phyloP scores from a whole-genome alignment of 2,797 vertebrate species.

The Choloepus didactylus region DNA sequence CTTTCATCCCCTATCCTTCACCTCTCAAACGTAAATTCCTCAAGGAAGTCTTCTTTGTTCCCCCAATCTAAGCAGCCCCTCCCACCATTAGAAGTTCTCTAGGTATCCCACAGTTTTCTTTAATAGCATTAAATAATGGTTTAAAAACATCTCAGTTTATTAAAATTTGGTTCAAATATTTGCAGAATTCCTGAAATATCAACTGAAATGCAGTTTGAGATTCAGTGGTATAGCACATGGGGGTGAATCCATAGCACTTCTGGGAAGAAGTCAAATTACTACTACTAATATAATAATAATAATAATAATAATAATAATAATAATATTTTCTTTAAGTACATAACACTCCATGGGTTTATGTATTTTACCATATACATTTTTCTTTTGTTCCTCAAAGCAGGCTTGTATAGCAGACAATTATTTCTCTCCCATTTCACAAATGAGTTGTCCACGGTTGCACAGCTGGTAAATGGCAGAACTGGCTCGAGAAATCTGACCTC shows the following conservation, averaged over 20 bases:
- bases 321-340: neutral
- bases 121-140: neutral
- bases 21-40: neutral
- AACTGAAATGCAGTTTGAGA: neutral
- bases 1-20: neutral
- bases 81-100: neutral
- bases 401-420: too few relatives aligned
- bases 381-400: neutral
- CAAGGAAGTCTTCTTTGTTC: neutral
- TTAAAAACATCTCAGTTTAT: conserved; percentile 10
- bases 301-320: neutral
- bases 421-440: neutral
- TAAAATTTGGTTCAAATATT: neutral
- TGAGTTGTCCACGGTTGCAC: neutral
- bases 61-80: too few relatives aligned
- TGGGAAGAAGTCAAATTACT: neutral
- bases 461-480: neutral
- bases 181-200: neutral
- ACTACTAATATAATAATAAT: neutral
- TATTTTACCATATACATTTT: neutral
- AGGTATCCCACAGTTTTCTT: neutral
- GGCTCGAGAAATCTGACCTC: neutral
- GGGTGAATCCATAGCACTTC: neutral
- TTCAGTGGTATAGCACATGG: neutral
- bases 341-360: neutral